Base-by-base conservation (phyloP, 2,797 vertebrate genomes). In the Phyllotis vaccarum region DNA sequence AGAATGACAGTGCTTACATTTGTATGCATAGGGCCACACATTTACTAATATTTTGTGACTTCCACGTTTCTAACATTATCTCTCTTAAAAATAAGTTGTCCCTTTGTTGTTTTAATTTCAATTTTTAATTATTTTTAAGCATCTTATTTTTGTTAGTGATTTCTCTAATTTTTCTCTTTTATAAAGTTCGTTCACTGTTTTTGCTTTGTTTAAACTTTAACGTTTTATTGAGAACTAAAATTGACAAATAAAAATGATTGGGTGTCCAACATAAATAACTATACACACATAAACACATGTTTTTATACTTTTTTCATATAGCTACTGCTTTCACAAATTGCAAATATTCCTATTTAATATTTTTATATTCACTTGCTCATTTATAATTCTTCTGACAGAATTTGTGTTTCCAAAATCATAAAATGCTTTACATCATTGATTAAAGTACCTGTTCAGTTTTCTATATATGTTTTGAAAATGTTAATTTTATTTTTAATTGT, bases 371-470 rank as follows among this genome's bases (percentile, higher is more conserved):
- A 70, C 78, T 86, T 82, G 3, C 72, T 6, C 34, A 56, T 46
- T 81, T 0, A 54, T 56, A 85, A 70, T 93, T 85, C 80, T 40
- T 86, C 91, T 91, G 24, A 58, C 27, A 54, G 29, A 4, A 86
- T 80, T 88, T 81, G 2, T 76, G 16, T 72, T 96, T 93, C 75
- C 49, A 22, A 81, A 91, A 6, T 64, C 89, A 83, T 90, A 79
- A 85, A 66, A 81, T 24, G 2, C 40, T 93, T 16, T 19, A 83
- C 29, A 87, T 68, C 34, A 40, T 2, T 0, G 6, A 29, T 74
- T 21, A 93, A 11, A 22, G 64, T 78, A 43, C 31, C 9, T 62
- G 7, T 60, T 21, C 5, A 62, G 81, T 89, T 93, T 78, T 5
- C 6, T 54, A 52, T 6, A 52, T 54, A 10, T 5, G 6, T 54